These are phyloP conservation scores for Decapterus maruadsi DNA, from an alignment of 2,797 vertebrate species.

Conservation along the genomic window DNA sequence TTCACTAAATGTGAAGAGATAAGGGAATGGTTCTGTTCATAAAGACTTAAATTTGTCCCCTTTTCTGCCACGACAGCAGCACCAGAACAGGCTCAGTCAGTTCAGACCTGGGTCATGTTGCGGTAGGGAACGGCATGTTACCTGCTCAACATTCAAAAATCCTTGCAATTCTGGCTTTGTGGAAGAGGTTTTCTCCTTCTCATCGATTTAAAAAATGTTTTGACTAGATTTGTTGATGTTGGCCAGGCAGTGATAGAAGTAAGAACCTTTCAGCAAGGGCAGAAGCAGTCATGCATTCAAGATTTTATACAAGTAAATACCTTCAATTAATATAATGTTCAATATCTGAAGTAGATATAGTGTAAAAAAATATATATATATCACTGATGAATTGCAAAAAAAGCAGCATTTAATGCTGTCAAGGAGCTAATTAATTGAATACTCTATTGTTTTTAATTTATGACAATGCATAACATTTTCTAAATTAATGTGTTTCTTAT, in stretches of 20 bases:
- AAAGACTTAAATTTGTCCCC: neutral
- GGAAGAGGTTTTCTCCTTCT: too few relatives aligned
- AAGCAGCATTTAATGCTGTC: neutral
- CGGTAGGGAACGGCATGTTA: neutral
- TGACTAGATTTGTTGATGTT: neutral
- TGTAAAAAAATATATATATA: too few relatives aligned
- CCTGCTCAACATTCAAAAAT: neutral
- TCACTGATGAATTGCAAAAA: neutral
- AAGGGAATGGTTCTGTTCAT: neutral
- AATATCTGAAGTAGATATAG: too few relatives aligned
- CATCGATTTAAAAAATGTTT: neutral
- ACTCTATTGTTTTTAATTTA: neutral
- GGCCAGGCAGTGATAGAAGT: neutral
- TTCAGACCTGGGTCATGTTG: conserved; percentile 4
- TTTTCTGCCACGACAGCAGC: neutral
- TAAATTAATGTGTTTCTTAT: neutral
- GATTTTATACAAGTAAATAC: neutral
- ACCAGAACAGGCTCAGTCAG: neutral
- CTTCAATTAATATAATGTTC: too few relatives aligned
- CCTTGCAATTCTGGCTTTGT: too few relatives aligned
- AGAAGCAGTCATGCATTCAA: neutral
- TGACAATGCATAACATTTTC: neutral
- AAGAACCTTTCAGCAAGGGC: neutral
- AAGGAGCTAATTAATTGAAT: neutral
- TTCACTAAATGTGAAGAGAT: neutral